Conservation (phyloP, 1,140 invertebrate genomes). For the Drosophila nikananu region DNA sequence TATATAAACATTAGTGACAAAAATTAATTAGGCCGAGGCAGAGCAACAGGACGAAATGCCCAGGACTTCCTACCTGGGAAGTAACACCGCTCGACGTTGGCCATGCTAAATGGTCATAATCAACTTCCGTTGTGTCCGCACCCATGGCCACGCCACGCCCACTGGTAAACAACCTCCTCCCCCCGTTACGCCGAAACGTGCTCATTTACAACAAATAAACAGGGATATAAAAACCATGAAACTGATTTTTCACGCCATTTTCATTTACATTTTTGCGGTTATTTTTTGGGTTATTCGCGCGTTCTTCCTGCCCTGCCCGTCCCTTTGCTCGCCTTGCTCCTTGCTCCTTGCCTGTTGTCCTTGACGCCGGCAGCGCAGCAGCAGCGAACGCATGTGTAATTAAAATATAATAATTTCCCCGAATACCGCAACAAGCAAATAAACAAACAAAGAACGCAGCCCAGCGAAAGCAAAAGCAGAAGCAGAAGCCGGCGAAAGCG, state of each 20-base stretch:
- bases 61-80: not conserved
- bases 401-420: slow-evolving; percentile 82
- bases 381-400: slow-evolving; percentile 74
- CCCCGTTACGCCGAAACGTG: slow-evolving; percentile 4
- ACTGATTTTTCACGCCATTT: slow-evolving; percentile 84
- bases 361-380: slow-evolving; percentile 20
- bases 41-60: slow-evolving; percentile 30
- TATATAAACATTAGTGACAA: slow-evolving; percentile 67
- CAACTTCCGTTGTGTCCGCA: slow-evolving; percentile 69
- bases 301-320: not conserved
- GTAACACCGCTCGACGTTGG: slow-evolving; percentile 16
- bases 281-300: slow-evolving; percentile 32
- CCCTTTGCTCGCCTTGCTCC: not conserved
- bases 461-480: slow-evolving; percentile 29
- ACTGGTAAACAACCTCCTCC: not conserved
- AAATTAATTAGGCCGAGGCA: slow-evolving; percentile 72
- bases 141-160: slow-evolving; percentile 35
- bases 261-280: slow-evolving; percentile 76
- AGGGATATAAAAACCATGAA: slow-evolving; percentile 82
- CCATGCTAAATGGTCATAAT: slow-evolving; percentile 78
- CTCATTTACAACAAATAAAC: slow-evolving; percentile 82
- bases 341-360: slow-evolving; percentile 58
- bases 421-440: slow-evolving; percentile 57
- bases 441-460: slow-evolving; percentile 49
- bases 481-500: slow-evolving; percentile 37